Conservation (phyloP, 2,797 vertebrate species). For the Antennarius maculatus region DNA sequence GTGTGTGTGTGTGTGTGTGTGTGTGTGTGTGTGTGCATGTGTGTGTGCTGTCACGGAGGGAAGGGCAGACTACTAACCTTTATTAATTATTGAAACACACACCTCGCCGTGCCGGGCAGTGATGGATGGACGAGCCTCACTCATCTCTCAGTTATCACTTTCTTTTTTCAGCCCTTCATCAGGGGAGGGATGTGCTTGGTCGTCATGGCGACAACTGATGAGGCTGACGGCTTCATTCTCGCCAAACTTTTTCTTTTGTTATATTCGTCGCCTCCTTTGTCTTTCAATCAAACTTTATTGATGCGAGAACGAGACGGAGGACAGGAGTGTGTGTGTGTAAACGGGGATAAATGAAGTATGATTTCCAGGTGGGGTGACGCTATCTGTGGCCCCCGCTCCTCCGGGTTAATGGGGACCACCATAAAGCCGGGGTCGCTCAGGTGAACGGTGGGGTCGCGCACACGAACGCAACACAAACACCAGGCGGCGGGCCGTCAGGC, state of each 20-base stretch:
- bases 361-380: conserved; percentile 70
- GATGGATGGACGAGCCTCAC: conserved; percentile 52
- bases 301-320: no score
- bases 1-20: no score
- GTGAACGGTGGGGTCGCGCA: conserved; percentile 56
- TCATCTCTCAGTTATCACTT: conserved; percentile 1
- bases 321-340: conserved; percentile 27
- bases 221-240: no score
- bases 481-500: conserved; percentile 46
- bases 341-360: conserved; percentile 63
- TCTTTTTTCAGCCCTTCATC: background rate
- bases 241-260: background rate
- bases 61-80: conserved; percentile 81
- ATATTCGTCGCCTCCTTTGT: background rate
- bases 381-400: conserved; percentile 66
- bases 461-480: conserved; percentile 43
- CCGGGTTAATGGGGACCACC: conserved; percentile 76
- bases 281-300: background rate
- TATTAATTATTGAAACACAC: conserved; percentile 90
- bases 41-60: conserved; percentile 39
- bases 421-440: conserved; percentile 69
- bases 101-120: conserved; percentile 41
- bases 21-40: conserved; percentile 11
- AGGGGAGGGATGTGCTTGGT: no score
- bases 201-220: no score